These are phyloP conservation scores for Venustaconcha ellipsiformis DNA, from an alignment of 1,140 invertebrate species.

Conservation along the genomic window DNA sequence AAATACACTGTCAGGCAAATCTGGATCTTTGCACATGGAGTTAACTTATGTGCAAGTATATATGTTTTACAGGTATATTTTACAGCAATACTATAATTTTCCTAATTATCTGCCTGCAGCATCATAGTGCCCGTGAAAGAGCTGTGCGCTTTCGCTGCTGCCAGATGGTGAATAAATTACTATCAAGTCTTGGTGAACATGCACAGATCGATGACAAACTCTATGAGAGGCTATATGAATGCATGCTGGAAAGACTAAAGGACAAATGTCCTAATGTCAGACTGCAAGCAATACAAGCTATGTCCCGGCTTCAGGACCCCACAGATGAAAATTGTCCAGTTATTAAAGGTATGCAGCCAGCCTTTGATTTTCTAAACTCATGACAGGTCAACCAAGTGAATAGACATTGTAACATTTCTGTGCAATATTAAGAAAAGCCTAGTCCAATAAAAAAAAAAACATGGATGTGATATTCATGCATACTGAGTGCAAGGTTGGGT, in stretches of 20 bases:
- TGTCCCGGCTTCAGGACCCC: conserved; percentile 85
- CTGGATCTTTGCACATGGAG: too few relatives aligned
- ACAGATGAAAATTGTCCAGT: conserved; percentile 81
- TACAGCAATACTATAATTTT: neutral
- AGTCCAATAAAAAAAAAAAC: too few relatives aligned
- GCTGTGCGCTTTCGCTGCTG: conserved; percentile 81
- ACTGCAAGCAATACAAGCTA: conserved; percentile 82
- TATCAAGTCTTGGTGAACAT: conserved; percentile 80
- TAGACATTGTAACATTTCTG: too few relatives aligned
- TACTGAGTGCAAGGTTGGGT: too few relatives aligned
- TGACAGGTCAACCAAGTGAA: too few relatives aligned
- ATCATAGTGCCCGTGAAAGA: conserved; percentile 74
- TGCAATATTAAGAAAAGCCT: too few relatives aligned
- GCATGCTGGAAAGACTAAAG: conserved; percentile 78
- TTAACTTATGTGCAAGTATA: too few relatives aligned
- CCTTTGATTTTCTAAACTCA: too few relatives aligned
- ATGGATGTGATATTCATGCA: too few relatives aligned
- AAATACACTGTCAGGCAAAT: too few relatives aligned
- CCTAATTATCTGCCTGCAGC: conserved; percentile 55
- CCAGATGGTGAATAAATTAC: conserved; percentile 80
- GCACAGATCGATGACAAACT: conserved; percentile 82
- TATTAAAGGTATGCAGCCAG: conserved; percentile 72
- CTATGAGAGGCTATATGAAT: conserved; percentile 79
- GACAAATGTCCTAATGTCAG: conserved; percentile 82
- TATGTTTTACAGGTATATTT: neutral